phyloP scores from a whole-genome alignment of 1,140 invertebrate species.

The Halesus radiatus region DNA sequence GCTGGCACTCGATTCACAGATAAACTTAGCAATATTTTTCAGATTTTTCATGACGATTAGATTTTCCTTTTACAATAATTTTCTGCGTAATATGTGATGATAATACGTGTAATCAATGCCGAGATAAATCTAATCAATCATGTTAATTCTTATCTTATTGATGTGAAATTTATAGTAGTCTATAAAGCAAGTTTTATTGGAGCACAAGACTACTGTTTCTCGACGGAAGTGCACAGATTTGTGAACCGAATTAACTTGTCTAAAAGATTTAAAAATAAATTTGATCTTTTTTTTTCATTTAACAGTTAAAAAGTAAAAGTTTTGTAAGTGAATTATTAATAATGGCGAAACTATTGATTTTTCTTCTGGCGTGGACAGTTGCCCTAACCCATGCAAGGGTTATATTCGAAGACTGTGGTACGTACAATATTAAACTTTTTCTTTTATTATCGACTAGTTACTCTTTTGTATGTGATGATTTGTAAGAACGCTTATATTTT shows the following conservation, averaged over 20 bases:
- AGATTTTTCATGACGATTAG: no score
- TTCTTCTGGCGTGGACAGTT: conserved; percentile 1
- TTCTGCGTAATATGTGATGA: conserved; percentile 13
- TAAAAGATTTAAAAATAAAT: no score
- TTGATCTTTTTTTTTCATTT: neutral
- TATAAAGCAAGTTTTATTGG: neutral
- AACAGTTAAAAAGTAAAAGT: neutral
- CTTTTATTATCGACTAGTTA: neutral
- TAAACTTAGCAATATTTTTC: no score
- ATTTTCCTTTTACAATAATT: neutral
- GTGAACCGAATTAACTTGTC: neutral
- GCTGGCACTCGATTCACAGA: no score
- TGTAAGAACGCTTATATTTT: no score
- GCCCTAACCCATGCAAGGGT: conserved; percentile 9
- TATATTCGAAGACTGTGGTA: conserved; percentile 46
- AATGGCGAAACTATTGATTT: conserved; percentile 34
- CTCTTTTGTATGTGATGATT: no score
- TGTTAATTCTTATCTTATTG: conserved; percentile 3
- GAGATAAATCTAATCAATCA: conserved; percentile 7
- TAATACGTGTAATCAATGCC: neutral
- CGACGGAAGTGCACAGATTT: neutral
- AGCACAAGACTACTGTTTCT: conserved; percentile 13
- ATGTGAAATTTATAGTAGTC: no score
- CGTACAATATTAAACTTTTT: neutral
- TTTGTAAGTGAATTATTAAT: neutral